Evolutionary conservation across 2,113 vertebrate genomes (phyloP).

Genomic region (Emydura subglobosa): DNA sequence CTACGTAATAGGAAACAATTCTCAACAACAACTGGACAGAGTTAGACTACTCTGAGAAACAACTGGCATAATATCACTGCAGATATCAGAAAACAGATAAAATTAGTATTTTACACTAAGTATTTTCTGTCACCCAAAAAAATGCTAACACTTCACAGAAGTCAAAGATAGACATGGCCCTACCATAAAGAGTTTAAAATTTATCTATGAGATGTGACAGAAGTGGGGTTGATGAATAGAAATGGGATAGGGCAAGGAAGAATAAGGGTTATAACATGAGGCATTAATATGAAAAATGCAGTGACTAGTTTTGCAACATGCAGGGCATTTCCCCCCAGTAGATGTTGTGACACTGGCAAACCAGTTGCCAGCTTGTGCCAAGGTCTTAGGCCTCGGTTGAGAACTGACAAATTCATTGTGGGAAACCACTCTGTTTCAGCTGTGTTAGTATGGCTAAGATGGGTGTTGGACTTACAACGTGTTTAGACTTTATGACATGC

Average conservation of each 20-base stretch:
- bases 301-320: not conserved
- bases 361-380: no score
- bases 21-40: constrained; percentile 20
- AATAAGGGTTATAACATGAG: not conserved
- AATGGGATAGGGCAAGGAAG: not conserved
- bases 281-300: not conserved
- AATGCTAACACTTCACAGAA: not conserved
- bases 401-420: no score
- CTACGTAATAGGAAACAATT: not conserved
- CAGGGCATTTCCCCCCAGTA: not conserved
- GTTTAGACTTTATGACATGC: no score
- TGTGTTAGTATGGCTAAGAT: no score
- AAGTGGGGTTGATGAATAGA: not conserved
- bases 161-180: not conserved
- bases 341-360: not conserved
- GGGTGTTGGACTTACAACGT: no score
- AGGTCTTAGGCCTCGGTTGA: no score
- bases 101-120: no score
- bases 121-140: no score
- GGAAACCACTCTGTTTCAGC: no score
- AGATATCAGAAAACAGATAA: constrained; percentile 44
- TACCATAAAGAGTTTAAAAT: not conserved
- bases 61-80: constrained; percentile 43
- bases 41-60: constrained; percentile 13
- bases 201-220: not conserved